phyloP scores from a whole-genome alignment of 2,797 vertebrate species.

The Gadopsis bispinosus region DNA sequence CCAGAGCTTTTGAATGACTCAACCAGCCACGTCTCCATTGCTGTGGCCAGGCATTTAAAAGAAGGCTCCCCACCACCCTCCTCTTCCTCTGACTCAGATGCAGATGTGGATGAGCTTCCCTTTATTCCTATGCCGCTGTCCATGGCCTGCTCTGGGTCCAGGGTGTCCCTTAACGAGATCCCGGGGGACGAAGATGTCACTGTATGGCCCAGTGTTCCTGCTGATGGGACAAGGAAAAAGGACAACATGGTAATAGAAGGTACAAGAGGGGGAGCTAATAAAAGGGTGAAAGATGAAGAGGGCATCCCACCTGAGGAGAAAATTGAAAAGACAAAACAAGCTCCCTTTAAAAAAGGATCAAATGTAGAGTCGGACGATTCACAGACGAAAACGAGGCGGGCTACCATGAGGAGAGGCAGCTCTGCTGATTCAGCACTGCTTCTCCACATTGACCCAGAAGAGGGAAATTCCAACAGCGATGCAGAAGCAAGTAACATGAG shows the following conservation, averaged over 20 bases:
- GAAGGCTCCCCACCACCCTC: slow-evolving; percentile 89
- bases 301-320: slow-evolving; percentile 70
- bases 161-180: slow-evolving; percentile 95
- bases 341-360: slow-evolving; percentile 83
- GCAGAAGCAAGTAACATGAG: slow-evolving; percentile 73
- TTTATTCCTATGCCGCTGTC: slow-evolving; percentile 93
- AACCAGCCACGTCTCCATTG: slow-evolving; percentile 90
- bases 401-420: slow-evolving; percentile 91
- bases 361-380: slow-evolving; percentile 86
- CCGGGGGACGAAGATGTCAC: slow-evolving; percentile 88
- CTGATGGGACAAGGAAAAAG: slow-evolving; percentile 52
- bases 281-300: slow-evolving; percentile 52
- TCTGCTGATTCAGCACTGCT: slow-evolving; percentile 94
- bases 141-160: slow-evolving; percentile 92
- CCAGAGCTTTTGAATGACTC: slow-evolving; percentile 93
- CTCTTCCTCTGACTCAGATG: slow-evolving; percentile 95
- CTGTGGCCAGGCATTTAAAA: slow-evolving; percentile 89
- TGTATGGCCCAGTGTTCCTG: slow-evolving; percentile 40
- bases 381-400: slow-evolving; percentile 76
- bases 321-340: slow-evolving; percentile 67
- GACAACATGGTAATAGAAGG: slow-evolving; percentile 18
- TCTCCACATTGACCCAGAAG: slow-evolving; percentile 81
- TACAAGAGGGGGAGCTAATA: slow-evolving; percentile 15
- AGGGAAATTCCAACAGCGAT: slow-evolving; percentile 60
- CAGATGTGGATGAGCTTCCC: slow-evolving; percentile 94